These are phyloP conservation scores for Rhadina sibilatrix DNA, from an alignment of 2,113 vertebrate species.

Conservation along the genomic window DNA sequence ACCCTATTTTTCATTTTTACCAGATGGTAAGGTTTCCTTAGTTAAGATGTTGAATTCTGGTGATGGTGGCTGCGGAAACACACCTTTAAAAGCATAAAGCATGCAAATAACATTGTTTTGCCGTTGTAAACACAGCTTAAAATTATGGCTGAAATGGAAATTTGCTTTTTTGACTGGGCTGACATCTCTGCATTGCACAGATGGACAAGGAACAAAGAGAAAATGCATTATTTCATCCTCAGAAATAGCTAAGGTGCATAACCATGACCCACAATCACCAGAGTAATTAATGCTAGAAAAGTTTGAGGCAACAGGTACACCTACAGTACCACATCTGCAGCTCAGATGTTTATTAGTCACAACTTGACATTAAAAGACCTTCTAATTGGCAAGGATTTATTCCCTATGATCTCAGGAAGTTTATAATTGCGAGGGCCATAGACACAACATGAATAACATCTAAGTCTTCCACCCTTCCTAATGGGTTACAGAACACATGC, in stretches of 20 bases:
- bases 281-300: background rate
- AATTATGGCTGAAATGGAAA: background rate
- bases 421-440: background rate
- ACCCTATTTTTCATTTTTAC: background rate
- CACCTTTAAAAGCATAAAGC: background rate
- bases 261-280: background rate
- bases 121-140: background rate
- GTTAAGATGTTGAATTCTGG: background rate
- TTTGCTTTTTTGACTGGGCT: background rate
- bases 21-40: background rate
- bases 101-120: background rate
- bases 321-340: slow-evolving; percentile 31
- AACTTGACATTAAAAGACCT: slow-evolving; percentile 27
- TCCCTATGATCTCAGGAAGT: slow-evolving; percentile 28
- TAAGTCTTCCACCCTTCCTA: background rate
- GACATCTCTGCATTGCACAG: background rate
- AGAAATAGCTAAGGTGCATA: background rate
- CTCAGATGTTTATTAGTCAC: slow-evolving; percentile 53
- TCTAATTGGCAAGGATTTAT: slow-evolving; percentile 17
- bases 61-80: background rate
- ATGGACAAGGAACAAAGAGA: background rate
- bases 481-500: background rate
- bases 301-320: background rate
- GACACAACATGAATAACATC: background rate
- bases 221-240: background rate